Percentiles rank a stretch among this genome's conserved stretches.
Evolutionary conservation across 2,888 invertebrate species (phyloP).

Genomic region (Liopterus haemorrhoidalis): DNA sequence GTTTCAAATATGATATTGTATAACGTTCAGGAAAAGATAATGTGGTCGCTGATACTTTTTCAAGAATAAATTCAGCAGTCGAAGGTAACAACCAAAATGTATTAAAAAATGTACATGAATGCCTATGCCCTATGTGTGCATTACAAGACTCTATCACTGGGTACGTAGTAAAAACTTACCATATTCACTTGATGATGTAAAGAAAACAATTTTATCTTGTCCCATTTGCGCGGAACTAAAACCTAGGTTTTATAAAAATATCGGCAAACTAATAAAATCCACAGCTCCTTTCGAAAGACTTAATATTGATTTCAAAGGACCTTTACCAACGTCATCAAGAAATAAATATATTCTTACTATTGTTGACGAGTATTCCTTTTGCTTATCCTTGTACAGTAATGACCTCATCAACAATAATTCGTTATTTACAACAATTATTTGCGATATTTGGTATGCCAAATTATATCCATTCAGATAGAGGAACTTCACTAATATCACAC

Average conservation of each 20-base stretch:
- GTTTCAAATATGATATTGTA: constrained; percentile 19
- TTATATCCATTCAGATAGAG: constrained; percentile 29
- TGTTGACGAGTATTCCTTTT: constrained; percentile 29
- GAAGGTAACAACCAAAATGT: no score
- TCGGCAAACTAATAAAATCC: constrained; percentile 23
- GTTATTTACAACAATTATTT: constrained; percentile 21
- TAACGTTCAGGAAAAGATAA: constrained; percentile 7
- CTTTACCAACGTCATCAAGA: constrained; percentile 17
- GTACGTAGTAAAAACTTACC: constrained; percentile 24
- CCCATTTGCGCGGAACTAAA: constrained; percentile 25
- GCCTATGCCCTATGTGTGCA: constrained; percentile 25
- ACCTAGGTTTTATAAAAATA: constrained; percentile 21
- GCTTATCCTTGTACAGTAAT: constrained; percentile 25
- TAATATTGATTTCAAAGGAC: constrained; percentile 25
- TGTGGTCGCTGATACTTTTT: constrained; percentile 25
- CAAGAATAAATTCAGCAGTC: constrained; percentile 18
- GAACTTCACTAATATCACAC: constrained; percentile 23
- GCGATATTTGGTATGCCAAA: constrained; percentile 28
- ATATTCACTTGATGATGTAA: constrained; percentile 24
- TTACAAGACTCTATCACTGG: constrained; percentile 27
- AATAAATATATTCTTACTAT: constrained; percentile 26
- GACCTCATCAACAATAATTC: constrained; percentile 24
- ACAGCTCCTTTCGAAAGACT: constrained; percentile 27
- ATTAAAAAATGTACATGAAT: constrained; percentile 19
- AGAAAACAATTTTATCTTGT: constrained; percentile 21